Conservation (phyloP, 2,797 vertebrate genomes). For the Monodelphis domestica region DNA sequence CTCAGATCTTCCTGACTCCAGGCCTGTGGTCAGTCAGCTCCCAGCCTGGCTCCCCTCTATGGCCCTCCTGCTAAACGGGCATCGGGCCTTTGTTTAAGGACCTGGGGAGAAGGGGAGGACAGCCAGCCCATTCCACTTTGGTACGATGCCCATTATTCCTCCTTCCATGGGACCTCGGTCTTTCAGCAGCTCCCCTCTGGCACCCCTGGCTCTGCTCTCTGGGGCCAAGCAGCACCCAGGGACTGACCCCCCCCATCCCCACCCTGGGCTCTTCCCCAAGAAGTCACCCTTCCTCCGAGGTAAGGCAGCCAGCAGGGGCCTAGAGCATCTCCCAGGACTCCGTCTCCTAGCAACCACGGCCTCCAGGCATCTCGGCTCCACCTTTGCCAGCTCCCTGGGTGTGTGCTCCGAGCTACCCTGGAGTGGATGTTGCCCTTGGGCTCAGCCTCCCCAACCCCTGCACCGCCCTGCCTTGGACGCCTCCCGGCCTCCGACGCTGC, state of each 20-base stretch:
- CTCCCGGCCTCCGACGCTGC: not conserved
- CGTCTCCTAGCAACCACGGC: not conserved
- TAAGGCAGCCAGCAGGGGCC: not conserved
- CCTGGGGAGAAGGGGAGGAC: not conserved
- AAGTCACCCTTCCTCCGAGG: not conserved
- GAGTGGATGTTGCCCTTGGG: not conserved
- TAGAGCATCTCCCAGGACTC: not conserved
- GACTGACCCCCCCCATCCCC: not conserved
- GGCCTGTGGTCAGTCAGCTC: not conserved
- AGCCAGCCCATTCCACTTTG: not conserved
- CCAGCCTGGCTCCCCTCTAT: accelerated
- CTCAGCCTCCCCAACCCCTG: not conserved
- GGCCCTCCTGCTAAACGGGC: not conserved
- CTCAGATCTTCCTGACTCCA: not conserved
- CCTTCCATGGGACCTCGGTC: not conserved
- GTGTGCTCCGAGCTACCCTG: not conserved
- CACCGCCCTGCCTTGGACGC: not conserved
- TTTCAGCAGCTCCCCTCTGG: not conserved
- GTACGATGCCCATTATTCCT: not conserved
- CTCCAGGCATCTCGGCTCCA: not conserved
- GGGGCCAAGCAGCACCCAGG: not conserved
- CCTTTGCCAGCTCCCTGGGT: not conserved
- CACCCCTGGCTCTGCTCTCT: not conserved
- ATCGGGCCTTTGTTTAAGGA: not conserved
- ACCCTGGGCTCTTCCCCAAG: not conserved